Evolutionary conservation across 1,140 invertebrate genomes (phyloP).

Genomic region (Brevipalpus yothersi): DNA sequence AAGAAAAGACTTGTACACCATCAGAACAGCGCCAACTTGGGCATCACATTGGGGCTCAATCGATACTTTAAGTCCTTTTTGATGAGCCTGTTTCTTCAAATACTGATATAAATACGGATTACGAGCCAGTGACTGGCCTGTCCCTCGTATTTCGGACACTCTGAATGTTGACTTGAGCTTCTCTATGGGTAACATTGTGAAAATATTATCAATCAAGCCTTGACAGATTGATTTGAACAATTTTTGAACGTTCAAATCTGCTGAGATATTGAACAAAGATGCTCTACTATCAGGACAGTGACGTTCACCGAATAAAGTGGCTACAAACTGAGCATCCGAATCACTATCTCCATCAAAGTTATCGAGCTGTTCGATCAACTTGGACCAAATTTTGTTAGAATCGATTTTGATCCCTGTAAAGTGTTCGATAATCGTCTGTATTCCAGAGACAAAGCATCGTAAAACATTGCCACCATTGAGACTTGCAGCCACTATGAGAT

Average conservation of each 20-base stretch:
- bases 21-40: too few species aligned
- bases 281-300: constrained; percentile 36
- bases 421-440: constrained; percentile 9
- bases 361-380: constrained; percentile 31
- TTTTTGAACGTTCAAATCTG: constrained; percentile 37
- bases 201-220: constrained; percentile 50
- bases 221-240: constrained; percentile 46
- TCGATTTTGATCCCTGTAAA: constrained; percentile 21
- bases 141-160: too few species aligned
- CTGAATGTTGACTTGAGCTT: too few species aligned
- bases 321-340: constrained; percentile 19
- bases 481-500: constrained; percentile 55
- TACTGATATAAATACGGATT: too few species aligned
- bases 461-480: constrained; percentile 68
- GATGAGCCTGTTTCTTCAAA: too few species aligned
- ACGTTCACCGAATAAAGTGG: constrained; percentile 51
- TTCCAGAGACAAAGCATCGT: constrained; percentile 51
- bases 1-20: too few species aligned
- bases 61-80: too few species aligned
- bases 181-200: constrained; percentile 45
- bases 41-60: too few species aligned
- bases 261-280: constrained; percentile 37
- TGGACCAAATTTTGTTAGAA: constrained; percentile 44
- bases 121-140: too few species aligned
- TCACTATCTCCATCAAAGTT: constrained; percentile 21